Base-by-base conservation (phyloP, 2,113 vertebrate genomes). In the Pteruthius melanotis region DNA sequence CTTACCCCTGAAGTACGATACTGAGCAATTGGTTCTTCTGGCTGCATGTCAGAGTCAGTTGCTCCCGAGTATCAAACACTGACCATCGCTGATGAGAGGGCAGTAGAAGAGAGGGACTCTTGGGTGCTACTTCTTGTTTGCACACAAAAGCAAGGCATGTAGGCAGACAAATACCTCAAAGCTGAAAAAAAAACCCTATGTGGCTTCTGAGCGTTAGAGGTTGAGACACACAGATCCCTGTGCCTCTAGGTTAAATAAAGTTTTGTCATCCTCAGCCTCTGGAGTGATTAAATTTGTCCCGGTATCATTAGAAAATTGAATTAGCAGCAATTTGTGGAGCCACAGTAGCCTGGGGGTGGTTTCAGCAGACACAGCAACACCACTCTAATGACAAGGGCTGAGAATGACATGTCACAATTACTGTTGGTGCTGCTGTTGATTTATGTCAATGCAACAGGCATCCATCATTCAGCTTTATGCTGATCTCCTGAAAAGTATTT, bases 251-350 rank as follows among this genome's bases (percentile, higher is more conserved):
- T 96, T 95, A 91, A 95, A 96, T 91, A 87, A 96, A 95, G 69
- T 86, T 94, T 94, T 94, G 89, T 95, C 72, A 87, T 96, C 70
- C 87, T 91, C 63, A 65, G 86, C 68, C 81, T 91, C 93, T 91
- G 83, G 95, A 95, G 95, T 93, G 96, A 97, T 95, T 96, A 96
- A 92, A 96, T 96, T 95, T 96, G 71, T 97, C 93, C 86, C 65
- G 78, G 68, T 95, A 93, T 96, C 90, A 96, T 96, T 95, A 95
- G 94, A 96, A 95, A 97, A 94, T 93, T 69, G 87, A 97, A 97
- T 97, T 96, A 96, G 40, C 91, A 94, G 83, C 76, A 96, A 93
- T 89, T 91, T 75, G 57, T 72, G 72, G 83, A 94, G 59, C 61
- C 61, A 85, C 23, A 50, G 40, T 86, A 92, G 95, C 95, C 92